Evolutionary conservation across 2,888 invertebrate species (phyloP).

Genomic region (Amblyteles armatorius): DNA sequence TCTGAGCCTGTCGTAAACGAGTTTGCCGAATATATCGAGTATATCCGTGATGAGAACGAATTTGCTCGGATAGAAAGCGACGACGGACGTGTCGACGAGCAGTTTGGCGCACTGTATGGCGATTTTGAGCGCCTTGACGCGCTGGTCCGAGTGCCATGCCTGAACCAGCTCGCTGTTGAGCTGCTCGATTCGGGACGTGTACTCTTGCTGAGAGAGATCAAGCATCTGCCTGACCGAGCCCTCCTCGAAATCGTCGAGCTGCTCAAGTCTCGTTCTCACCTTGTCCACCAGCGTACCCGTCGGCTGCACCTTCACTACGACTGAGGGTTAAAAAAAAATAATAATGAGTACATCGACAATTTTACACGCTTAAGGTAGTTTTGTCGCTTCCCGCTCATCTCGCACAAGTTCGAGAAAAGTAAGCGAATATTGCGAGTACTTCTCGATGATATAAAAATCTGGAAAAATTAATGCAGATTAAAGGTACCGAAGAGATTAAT

Average conservation of each 20-base stretch:
- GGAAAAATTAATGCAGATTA: too few relatives aligned
- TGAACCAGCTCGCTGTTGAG: conserved; percentile 95
- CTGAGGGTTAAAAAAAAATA: conserved; percentile 83
- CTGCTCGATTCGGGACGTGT: conserved; percentile 94
- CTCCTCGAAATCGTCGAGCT: conserved; percentile 97
- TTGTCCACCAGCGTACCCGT: conserved; percentile 91
- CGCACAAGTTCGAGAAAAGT: too few relatives aligned
- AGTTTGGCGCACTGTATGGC: conserved; percentile 98
- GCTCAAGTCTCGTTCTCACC: conserved; percentile 95
- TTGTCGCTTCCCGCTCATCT: too few relatives aligned
- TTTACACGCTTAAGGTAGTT: background rate
- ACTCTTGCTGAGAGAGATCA: conserved; percentile 97
- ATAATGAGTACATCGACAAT: background rate
- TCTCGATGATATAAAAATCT: too few relatives aligned
- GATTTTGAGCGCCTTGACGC: conserved; percentile 98
- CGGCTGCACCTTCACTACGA: conserved; percentile 92
- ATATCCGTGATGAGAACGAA: conserved; percentile 98
- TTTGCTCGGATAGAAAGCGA: conserved; percentile 99
- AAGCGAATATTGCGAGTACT: too few relatives aligned
- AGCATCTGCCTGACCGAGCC: conserved; percentile 93
- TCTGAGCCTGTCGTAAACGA: conserved; percentile 94
- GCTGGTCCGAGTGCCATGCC: conserved; percentile 97
- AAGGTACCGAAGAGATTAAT: too few relatives aligned
- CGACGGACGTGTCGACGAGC: conserved; percentile 94
- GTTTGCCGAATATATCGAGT: conserved; percentile 96